Evolutionary conservation across 2,113 vertebrate species (phyloP).

Genomic region (Bambusicola thoracicus): DNA sequence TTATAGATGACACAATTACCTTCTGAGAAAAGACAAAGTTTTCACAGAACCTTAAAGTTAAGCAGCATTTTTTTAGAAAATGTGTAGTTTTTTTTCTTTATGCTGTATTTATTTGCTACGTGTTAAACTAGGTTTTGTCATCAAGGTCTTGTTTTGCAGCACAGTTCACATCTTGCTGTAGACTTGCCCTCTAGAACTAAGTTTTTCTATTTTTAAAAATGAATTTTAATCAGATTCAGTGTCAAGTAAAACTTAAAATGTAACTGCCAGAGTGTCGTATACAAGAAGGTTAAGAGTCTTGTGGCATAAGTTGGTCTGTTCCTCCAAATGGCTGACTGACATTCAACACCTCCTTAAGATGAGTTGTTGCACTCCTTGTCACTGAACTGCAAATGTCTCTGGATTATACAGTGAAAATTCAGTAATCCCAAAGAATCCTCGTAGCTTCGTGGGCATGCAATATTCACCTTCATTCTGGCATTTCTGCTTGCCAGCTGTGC

Average conservation of each 20-base stretch:
- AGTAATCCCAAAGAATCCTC: background rate
- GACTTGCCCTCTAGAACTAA: background rate
- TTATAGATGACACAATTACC: slow-evolving; percentile 69
- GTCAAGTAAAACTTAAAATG: background rate
- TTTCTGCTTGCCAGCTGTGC: background rate
- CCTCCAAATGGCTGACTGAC: slow-evolving; percentile 1
- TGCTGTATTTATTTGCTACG: slow-evolving; percentile 38
- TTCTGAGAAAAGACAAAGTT: slow-evolving; percentile 57
- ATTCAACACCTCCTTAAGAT: background rate
- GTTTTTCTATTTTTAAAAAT: background rate
- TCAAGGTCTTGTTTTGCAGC: slow-evolving; percentile 44
- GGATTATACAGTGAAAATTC: background rate
- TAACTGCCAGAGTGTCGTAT: background rate
- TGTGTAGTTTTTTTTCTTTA: slow-evolving; percentile 47
- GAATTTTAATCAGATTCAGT: background rate
- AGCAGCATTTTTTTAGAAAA: slow-evolving; percentile 52
- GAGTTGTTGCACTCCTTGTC: background rate
- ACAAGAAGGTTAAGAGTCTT: background rate
- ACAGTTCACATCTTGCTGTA: slow-evolving; percentile 28
- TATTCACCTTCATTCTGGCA: slow-evolving; percentile 31
- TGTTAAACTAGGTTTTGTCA: slow-evolving; percentile 58
- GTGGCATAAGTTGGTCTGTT: background rate
- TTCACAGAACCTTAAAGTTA: slow-evolving; percentile 44
- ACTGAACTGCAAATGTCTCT: background rate
- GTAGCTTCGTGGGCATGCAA: slow-evolving; percentile 16